A percentile compares a stretch with the other conserved stretches of the same genome.
Evolutionary conservation across 1,140 invertebrate genomes (phyloP).

Genomic region (Chionoecetes opilio): DNA sequence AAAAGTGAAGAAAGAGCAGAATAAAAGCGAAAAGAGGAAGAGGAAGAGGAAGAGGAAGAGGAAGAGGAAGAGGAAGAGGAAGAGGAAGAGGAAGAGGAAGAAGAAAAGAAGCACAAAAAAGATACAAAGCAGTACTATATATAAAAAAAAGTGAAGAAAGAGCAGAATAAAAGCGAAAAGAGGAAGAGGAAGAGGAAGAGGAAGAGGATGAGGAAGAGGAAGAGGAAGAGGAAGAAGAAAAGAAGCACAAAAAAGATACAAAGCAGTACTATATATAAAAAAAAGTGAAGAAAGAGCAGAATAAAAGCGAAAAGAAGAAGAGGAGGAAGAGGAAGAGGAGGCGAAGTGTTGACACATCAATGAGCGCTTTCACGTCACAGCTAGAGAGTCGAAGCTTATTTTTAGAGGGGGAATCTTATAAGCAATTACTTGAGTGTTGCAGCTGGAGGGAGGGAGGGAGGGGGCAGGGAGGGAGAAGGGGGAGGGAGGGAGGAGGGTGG

Average conservation of each 20-base stretch:
- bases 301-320: not conserved
- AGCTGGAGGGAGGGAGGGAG: not conserved
- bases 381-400: constrained; percentile 47
- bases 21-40: not conserved
- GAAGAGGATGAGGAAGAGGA: not conserved
- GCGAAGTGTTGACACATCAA: constrained; percentile 24
- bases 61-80: not conserved
- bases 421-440: constrained; percentile 53
- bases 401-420: constrained; percentile 33
- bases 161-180: too few species aligned
- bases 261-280: not conserved
- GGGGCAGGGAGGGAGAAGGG: not conserved
- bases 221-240: not conserved
- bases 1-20: not conserved
- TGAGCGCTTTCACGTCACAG: constrained; percentile 38
- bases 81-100: not conserved
- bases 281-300: not conserved
- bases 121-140: too few species aligned
- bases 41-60: not conserved
- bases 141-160: too few species aligned
- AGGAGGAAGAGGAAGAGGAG: not conserved
- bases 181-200: not conserved
- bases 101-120: not conserved
- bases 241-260: too few species aligned
- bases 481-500: not conserved